Evolutionary conservation across 2,888 invertebrate genomes (phyloP).

Genomic region (Carabus problematicus): DNA sequence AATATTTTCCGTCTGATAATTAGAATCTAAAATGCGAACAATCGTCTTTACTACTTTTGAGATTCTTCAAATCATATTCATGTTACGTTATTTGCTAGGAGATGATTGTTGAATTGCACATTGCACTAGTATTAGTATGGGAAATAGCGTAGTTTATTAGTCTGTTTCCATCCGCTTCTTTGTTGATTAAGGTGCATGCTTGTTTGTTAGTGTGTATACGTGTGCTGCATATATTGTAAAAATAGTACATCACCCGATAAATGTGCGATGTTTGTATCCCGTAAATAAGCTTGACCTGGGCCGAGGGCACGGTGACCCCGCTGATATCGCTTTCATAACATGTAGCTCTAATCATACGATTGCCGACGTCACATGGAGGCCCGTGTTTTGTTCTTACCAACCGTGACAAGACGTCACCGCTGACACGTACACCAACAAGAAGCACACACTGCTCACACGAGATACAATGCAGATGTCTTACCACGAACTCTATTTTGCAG

Average conservation of each 20-base stretch:
- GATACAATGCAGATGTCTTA: no score
- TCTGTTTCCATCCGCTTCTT: no score
- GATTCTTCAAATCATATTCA: no score
- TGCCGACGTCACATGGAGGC: conserved; percentile 3
- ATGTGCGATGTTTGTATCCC: conserved; percentile 8
- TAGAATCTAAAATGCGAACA: no score
- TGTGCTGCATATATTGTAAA: neutral
- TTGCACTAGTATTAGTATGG: no score
- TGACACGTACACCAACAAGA: neutral
- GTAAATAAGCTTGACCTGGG: conserved; percentile 8
- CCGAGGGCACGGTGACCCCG: conserved; percentile 2
- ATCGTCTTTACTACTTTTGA: no score
- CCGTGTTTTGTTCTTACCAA: conserved; percentile 10
- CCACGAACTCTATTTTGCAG: no score
- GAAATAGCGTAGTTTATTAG: no score
- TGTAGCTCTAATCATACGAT: conserved; percentile 11
- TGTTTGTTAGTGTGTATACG: neutral
- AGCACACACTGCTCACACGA: neutral
- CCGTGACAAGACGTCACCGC: conserved; percentile 4
- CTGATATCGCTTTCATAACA: conserved; percentile 15
- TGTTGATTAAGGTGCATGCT: no score
- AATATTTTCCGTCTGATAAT: no score
- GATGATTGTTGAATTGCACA: no score
- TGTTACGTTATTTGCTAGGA: no score
- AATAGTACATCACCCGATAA: conserved; percentile 3